Percentiles rank a stretch among this genome's conserved stretches.
These are phyloP conservation scores for Diphyllodes magnificus DNA, from an alignment of 2,113 vertebrate genomes.

Conservation along the genomic window DNA sequence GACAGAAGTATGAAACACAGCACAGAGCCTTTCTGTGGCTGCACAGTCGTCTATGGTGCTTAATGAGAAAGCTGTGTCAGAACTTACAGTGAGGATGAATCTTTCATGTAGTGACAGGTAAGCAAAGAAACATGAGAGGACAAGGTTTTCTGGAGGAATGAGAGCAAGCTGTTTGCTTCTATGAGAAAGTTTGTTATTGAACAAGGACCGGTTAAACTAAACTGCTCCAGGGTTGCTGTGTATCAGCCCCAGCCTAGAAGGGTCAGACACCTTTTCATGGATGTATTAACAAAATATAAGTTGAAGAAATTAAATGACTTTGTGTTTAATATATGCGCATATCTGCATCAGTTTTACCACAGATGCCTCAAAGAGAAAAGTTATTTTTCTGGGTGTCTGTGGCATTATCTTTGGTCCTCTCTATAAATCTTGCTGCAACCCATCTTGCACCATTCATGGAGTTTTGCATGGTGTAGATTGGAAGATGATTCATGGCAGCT, in stretches of 20 bases:
- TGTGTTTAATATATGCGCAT: background rate
- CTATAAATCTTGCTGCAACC: background rate
- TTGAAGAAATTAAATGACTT: background rate
- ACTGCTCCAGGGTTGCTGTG: background rate
- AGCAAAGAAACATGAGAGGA: background rate
- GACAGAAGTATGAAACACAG: slow-evolving; percentile 3
- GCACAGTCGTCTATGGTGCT: background rate
- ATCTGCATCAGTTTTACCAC: background rate
- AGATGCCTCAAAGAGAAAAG: background rate
- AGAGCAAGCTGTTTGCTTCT: background rate
- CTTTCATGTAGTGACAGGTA: background rate
- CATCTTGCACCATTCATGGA: background rate
- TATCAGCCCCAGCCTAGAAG: background rate
- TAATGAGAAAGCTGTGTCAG: slow-evolving; percentile 18
- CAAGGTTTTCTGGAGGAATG: background rate
- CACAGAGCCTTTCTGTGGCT: background rate
- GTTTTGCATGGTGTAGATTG: background rate
- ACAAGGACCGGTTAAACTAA: background rate
- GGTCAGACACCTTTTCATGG: background rate
- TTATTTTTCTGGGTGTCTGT: background rate
- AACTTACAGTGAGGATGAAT: background rate
- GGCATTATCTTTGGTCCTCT: background rate
- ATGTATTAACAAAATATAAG: background rate
- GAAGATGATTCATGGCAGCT: background rate
- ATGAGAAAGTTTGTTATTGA: background rate